These are phyloP conservation scores for Uria aalge DNA, from an alignment of 2,113 vertebrate species.

Conservation along the genomic window DNA sequence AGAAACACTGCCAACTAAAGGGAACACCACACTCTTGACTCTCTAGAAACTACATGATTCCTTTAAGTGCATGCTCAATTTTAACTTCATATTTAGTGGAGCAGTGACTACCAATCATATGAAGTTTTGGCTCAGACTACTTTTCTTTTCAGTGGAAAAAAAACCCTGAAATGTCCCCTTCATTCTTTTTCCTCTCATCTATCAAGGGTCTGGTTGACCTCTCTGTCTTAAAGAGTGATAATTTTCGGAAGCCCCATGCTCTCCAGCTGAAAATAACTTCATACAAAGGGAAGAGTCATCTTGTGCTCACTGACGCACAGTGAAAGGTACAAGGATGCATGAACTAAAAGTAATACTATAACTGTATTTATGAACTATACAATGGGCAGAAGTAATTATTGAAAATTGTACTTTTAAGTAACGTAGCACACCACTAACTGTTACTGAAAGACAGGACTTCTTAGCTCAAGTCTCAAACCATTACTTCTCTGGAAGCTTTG, in stretches of 20 bases:
- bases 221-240: not conserved
- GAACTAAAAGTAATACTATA: not conserved
- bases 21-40: not conserved
- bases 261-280: not conserved
- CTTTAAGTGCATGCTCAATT: not conserved
- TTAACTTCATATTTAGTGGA: not conserved
- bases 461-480: not conserved
- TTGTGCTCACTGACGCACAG: not conserved
- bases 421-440: not conserved
- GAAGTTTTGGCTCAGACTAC: not conserved
- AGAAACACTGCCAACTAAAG: not conserved
- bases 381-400: not conserved
- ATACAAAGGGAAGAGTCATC: not conserved
- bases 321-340: not conserved
- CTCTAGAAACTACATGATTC: not conserved
- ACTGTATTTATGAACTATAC: not conserved
- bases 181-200: not conserved
- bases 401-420: not conserved
- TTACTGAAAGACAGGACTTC: not conserved
- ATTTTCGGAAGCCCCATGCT: not conserved
- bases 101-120: not conserved
- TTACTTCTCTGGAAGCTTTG: not conserved
- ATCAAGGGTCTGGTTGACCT: not conserved
- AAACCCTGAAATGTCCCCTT: not conserved
- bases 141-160: not conserved